Base-by-base conservation (phyloP, 2,888 invertebrate genomes). In the Augiades crinisus region DNA sequence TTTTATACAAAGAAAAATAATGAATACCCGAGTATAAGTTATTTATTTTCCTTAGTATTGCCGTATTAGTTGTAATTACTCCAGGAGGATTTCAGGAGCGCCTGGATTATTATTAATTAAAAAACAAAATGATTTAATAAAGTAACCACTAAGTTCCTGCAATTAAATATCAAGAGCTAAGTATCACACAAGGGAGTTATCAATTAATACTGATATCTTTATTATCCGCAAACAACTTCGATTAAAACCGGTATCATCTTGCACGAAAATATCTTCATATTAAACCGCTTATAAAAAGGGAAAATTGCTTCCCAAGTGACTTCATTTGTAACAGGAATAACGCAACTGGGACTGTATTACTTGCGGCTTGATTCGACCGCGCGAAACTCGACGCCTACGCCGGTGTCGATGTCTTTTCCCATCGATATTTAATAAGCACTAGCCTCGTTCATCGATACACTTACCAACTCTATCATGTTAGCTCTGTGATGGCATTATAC, bases 361-460 rank as follows among this genome's bases (percentile, higher is more conserved):
- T 76, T 79, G 84, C 67, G 82, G 82, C 73, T 64, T 64, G 52
- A 60, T 57, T 60, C 64, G 63, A 76, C 81, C 81, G 73, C 78
- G 75, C 68, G 80, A 70, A 81, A 87, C 69, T 57, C 61, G 77
- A 86, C 60, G 66, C 80, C 62, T 58, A 57, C 60, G 52, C 58
- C 54, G 61, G 79, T 81, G 65, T 83, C 76, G 65, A 75, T 86
- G 65, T 76, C 83, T 60, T 67, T 83, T 84, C 83, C 74, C 82
- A 83, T 76, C 70, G 69, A 60, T 56, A 46, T 51, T 52, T 53
- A 45, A 44, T 45, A 45, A 51, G 51, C 24, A 51, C 22, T 24
- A 31, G 36, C 21, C n/a, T n/a, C n/a, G n/a, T n/a, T n/a, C n/a
- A n/a, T 27, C 14, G 44, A 47, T n/a, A 37, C 19, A 45, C 36